Evolutionary conservation across 1,140 invertebrate species (phyloP).

Genomic region (Pygmarrhopalites habei): DNA sequence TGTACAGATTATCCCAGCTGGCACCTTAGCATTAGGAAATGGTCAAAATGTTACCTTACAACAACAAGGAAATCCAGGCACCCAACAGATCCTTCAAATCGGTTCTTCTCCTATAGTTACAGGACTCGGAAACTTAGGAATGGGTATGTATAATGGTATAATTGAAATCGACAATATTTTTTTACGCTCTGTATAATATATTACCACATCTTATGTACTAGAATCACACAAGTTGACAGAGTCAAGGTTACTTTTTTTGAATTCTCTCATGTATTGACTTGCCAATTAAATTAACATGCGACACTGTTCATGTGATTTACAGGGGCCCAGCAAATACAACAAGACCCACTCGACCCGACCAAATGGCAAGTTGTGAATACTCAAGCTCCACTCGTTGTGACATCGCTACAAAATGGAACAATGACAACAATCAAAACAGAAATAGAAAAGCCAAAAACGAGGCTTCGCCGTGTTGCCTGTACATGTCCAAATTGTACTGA

Average conservation of each 20-base stretch:
- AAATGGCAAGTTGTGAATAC: conserved; percentile 68
- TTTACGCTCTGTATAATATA: no score
- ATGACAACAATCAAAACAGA: conserved; percentile 39
- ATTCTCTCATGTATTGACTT: no score
- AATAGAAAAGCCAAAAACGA: conserved; percentile 46
- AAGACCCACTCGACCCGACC: conserved; percentile 66
- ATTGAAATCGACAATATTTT: no score
- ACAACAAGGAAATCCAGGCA: conserved; percentile 42
- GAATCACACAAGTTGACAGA: no score
- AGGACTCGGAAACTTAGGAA: conserved; percentile 23
- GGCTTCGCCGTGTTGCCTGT: conserved; percentile 78
- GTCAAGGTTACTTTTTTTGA: no score
- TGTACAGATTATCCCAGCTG: conserved; percentile 63
- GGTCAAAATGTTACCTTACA: conserved; percentile 36
- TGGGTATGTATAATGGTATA: conserved; percentile 20
- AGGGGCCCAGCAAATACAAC: conserved; percentile 50
- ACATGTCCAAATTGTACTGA: conserved; percentile 94
- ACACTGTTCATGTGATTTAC: conserved; percentile 14
- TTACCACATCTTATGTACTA: no score
- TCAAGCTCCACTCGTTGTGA: conserved; percentile 31
- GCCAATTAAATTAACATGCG: no score
- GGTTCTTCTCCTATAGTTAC: conserved; percentile 27
- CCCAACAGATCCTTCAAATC: conserved; percentile 39
- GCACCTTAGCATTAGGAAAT: conserved; percentile 37
- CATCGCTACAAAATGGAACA: conserved; percentile 34